phyloP scores from a whole-genome alignment of 1,140 invertebrate species.

The Drosophila pandora region DNA sequence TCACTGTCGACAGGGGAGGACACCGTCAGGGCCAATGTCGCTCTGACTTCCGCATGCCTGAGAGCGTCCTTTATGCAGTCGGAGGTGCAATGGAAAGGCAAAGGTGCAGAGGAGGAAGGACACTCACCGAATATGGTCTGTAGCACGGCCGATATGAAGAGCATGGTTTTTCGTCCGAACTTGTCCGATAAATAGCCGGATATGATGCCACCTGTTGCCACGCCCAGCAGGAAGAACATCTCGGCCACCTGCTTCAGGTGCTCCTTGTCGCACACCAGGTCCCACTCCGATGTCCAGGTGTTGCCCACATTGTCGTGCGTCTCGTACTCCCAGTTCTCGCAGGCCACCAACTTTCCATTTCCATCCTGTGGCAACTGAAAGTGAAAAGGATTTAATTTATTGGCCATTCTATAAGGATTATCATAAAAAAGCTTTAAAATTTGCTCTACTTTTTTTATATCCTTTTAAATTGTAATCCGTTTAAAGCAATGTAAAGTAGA shows the following conservation, averaged over 20 bases:
- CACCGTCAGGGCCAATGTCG: constrained; percentile 56
- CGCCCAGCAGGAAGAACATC: constrained; percentile 88
- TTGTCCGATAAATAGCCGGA: constrained; percentile 90
- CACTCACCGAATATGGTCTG: constrained; percentile 87
- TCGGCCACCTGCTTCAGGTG: constrained; percentile 87
- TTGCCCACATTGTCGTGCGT: constrained; percentile 85
- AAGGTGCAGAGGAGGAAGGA: neutral
- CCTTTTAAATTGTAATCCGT: too few relatives aligned
- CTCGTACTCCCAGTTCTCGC: constrained; percentile 88
- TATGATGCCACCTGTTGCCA: constrained; percentile 88
- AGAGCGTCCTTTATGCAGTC: constrained; percentile 8
- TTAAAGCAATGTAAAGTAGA: too few relatives aligned
- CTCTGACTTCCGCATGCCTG: constrained; percentile 52
- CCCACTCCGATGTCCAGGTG: constrained; percentile 88
- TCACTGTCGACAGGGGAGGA: constrained; percentile 45
- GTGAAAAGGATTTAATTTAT: neutral
- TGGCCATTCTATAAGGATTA: neutral
- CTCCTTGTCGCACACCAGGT: constrained; percentile 87
- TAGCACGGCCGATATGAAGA: constrained; percentile 88
- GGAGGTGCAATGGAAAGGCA: neutral
- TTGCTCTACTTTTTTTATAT: too few relatives aligned
- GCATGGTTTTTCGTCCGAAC: constrained; percentile 90
- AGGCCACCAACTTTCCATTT: constrained; percentile 78
- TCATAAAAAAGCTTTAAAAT: too few relatives aligned
- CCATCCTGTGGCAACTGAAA: constrained; percentile 36